Percentiles rank a stretch among this genome's conserved stretches.
Evolutionary conservation across 2,797 vertebrate species (phyloP).

Genomic region (Cygnus olor): DNA sequence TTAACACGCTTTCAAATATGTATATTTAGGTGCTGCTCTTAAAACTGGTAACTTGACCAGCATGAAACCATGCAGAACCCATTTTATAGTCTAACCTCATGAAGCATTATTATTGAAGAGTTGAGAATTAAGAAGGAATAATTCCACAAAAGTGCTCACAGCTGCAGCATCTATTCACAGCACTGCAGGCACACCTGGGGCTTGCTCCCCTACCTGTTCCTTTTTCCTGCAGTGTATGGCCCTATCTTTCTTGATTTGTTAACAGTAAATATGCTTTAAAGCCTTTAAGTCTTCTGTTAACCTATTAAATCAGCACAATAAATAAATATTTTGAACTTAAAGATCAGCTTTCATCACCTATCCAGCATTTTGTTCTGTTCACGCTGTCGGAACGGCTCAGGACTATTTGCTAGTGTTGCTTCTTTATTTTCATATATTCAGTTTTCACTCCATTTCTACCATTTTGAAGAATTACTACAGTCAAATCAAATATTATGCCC

Average conservation of each 20-base stretch:
- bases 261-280: not conserved
- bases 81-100: not conserved
- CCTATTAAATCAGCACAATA: not conserved
- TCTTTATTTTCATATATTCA: not conserved
- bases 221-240: not conserved
- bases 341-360: not conserved
- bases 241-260: not conserved
- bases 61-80: not conserved
- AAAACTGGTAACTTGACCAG: not conserved
- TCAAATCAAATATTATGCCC: not conserved
- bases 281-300: not conserved
- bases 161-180: not conserved
- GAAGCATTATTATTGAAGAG: not conserved
- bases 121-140: not conserved
- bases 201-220: not conserved
- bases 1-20: not conserved
- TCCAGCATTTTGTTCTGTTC: not conserved
- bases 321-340: not conserved
- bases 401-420: not conserved
- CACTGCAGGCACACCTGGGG: not conserved
- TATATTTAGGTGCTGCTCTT: not conserved
- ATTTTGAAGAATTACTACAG: not conserved
- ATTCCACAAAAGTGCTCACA: rapidly evolving
- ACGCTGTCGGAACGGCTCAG: not conserved
- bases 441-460: not conserved